phyloP scores from a whole-genome alignment of 2,797 vertebrate species.

The Strix occidentalis region DNA sequence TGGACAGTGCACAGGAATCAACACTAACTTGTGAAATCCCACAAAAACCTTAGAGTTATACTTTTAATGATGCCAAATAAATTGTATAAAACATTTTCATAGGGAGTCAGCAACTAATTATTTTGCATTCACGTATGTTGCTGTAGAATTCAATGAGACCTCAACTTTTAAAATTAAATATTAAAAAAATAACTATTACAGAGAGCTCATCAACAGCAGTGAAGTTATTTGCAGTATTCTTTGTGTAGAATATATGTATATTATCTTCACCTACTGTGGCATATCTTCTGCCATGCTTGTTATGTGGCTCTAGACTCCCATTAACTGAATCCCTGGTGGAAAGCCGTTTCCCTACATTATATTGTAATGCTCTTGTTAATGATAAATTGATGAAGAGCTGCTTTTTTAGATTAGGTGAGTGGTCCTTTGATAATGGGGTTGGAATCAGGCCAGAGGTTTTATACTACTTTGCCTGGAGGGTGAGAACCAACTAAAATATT shows the following conservation, averaged over 20 bases:
- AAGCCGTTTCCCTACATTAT: conserved; percentile 82
- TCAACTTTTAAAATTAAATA: conserved; percentile 31
- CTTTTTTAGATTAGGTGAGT: conserved; percentile 88
- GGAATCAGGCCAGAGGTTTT: conserved; percentile 85
- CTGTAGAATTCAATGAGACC: conserved; percentile 30
- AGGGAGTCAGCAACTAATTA: neutral
- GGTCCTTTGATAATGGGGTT: conserved; percentile 89
- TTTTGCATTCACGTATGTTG: conserved; percentile 14
- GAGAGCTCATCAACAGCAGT: conserved; percentile 42
- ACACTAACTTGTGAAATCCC: neutral
- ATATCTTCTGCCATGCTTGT: conserved; percentile 71
- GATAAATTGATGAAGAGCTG: conserved; percentile 92
- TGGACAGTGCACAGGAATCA: neutral
- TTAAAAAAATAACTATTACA: conserved; percentile 4
- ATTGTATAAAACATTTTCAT: neutral
- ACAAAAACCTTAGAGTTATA: neutral
- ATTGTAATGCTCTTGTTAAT: conserved; percentile 90
- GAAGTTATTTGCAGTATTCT: conserved; percentile 46
- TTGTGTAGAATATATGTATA: conserved; percentile 63
- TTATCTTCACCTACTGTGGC: conserved; percentile 72
- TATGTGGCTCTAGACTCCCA: conserved; percentile 76
- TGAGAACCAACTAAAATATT: conserved; percentile 83
- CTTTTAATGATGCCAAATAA: neutral
- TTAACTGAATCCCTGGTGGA: conserved; percentile 84
- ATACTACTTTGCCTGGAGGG: conserved; percentile 81